Conservation (phyloP, 2,888 invertebrate genomes). For the Ametastegia equiseti region DNA sequence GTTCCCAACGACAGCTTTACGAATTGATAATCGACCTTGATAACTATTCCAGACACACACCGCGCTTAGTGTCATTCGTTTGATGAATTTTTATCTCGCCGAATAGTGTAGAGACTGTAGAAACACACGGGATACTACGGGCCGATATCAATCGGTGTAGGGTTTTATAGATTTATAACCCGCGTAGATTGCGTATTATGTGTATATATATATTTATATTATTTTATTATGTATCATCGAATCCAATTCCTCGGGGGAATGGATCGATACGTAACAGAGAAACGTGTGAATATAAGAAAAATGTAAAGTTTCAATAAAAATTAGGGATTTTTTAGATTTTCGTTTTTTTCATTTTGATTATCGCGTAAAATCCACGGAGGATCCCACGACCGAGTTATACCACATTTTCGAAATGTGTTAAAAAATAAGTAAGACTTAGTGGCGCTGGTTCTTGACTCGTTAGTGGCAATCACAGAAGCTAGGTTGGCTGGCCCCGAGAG, state of each 20-base stretch:
- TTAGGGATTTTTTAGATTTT: neutral
- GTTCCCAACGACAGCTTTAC: neutral
- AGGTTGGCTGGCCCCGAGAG: constrained; percentile 48
- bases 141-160: neutral
- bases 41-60: constrained; percentile 40
- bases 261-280: neutral
- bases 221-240: too few species aligned
- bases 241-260: too few species aligned
- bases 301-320: neutral
- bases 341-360: too few species aligned
- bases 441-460: constrained; percentile 56
- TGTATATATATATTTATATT: too few species aligned
- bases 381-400: neutral
- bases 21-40: constrained; percentile 31
- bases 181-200: constrained; percentile 10
- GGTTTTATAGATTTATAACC: constrained; percentile 20
- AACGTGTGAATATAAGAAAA: too few species aligned
- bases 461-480: constrained; percentile 10
- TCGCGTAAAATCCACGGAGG: too few species aligned
- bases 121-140: neutral
- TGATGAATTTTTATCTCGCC: constrained; percentile 9
- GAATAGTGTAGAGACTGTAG: neutral
- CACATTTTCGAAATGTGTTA: neutral
- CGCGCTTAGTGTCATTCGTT: constrained; percentile 32
- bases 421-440: constrained; percentile 26